A percentile compares a stretch with the other conserved stretches of the same genome.
phyloP scores from a whole-genome alignment of 2,113 vertebrate genomes.

The Trogon surrucura region DNA sequence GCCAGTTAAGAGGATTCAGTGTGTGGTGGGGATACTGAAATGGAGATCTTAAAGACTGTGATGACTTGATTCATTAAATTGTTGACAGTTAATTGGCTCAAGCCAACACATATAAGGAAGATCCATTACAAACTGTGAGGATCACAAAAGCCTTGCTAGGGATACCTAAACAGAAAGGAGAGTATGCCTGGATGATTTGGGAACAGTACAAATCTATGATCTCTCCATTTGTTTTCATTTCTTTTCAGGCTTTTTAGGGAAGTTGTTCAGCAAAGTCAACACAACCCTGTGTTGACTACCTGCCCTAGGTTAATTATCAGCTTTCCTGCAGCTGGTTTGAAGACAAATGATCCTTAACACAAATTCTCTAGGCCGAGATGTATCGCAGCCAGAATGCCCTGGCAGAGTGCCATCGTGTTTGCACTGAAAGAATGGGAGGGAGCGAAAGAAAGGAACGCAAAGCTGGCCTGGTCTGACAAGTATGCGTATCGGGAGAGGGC shows the following conservation, averaged over 20 bases:
- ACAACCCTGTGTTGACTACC: not conserved
- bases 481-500: slow-evolving; percentile 27
- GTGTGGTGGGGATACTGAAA: not conserved
- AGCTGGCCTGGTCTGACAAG: slow-evolving; percentile 13
- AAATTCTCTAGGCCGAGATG: not conserved
- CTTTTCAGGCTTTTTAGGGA: not conserved
- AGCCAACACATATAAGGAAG: not conserved
- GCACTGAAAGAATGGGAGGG: slow-evolving; percentile 11
- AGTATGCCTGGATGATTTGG: not conserved
- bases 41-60: not conserved
- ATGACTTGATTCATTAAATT: not conserved
- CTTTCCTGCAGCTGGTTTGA: slow-evolving; percentile 15
- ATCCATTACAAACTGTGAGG: not conserved
- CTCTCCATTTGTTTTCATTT: not conserved
- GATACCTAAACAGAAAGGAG: not conserved
- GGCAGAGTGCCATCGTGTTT: not conserved
- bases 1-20: slow-evolving; percentile 18
- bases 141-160: not conserved
- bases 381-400: not conserved
- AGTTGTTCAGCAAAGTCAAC: not conserved
- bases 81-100: slow-evolving; percentile 35
- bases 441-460: slow-evolving; percentile 5
- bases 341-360: slow-evolving; percentile 42
- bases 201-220: not conserved
- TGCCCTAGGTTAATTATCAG: slow-evolving; percentile 57